A percentile compares a stretch with the other conserved stretches of the same genome.
Conservation (phyloP, 92 coral and sea anemone genomes). For the Paramuricea clavata region DNA sequence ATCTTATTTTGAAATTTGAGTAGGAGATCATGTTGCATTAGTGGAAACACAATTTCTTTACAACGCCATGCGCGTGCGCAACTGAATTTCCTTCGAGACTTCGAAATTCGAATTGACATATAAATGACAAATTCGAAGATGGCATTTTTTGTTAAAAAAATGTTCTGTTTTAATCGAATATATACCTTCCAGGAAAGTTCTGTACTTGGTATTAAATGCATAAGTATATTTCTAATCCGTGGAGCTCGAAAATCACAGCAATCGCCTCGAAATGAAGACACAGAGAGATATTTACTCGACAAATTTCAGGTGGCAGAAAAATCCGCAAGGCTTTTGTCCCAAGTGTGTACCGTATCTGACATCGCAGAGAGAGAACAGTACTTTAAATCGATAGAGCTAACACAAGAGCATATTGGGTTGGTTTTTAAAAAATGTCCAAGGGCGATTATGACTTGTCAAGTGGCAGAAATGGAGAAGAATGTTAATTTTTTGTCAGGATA, state of each 20-base stretch:
- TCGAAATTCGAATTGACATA: no score
- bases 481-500: conserved; percentile 24
- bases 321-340: conserved; percentile 17
- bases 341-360: neutral
- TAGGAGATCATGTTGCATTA: no score
- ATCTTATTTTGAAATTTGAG: no score
- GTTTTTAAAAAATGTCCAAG: conserved; percentile 28
- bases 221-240: neutral
- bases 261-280: conserved; percentile 1
- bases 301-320: conserved; percentile 26
- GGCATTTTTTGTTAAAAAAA: neutral
- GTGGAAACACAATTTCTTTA: conserved; percentile 1
- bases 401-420: conserved; percentile 23
- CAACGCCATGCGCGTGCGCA: conserved; percentile 11
- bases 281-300: neutral
- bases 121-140: no score
- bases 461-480: conserved; percentile 30
- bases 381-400: conserved; percentile 31
- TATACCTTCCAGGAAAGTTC: neutral
- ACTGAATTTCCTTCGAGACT: neutral
- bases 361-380: conserved; percentile 19
- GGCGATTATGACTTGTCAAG: conserved; percentile 23
- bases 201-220: conserved; percentile 13
- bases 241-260: conserved; percentile 12
- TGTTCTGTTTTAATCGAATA: conserved; percentile 22